Conservation (phyloP, 1,140 invertebrate genomes). For the Lysiphlebus fabarum region DNA sequence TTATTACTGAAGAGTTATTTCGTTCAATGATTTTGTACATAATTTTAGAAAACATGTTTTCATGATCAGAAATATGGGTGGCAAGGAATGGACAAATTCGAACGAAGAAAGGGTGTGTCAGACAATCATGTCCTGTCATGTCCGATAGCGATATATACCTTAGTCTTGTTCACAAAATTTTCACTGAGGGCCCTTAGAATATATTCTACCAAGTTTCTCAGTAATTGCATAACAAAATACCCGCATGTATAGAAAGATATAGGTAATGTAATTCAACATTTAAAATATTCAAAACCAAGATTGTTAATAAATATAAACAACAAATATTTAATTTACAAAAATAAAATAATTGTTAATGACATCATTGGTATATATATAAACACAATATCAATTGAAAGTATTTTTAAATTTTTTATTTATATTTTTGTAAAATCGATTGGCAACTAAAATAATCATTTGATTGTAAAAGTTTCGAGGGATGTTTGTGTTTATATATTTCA, state of each 20-base stretch:
- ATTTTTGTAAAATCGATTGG: too few relatives aligned
- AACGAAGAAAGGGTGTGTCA: conserved; percentile 57
- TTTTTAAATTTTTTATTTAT: too few relatives aligned
- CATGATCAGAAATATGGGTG: neutral
- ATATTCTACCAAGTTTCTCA: conserved; percentile 36
- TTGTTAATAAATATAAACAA: neutral
- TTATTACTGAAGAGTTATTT: too few relatives aligned
- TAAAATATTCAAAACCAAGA: neutral
- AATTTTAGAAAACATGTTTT: neutral
- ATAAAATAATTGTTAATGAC: too few relatives aligned
- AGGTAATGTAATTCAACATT: conserved; percentile 8
- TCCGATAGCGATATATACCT: conserved; percentile 51
- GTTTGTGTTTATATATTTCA: too few relatives aligned
- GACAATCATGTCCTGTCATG: conserved; percentile 54
- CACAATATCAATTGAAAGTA: too few relatives aligned
- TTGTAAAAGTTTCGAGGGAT: too few relatives aligned
- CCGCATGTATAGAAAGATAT: conserved; percentile 46
- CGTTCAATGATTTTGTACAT: neutral
- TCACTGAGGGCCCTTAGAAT: conserved; percentile 41
- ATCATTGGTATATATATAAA: too few relatives aligned
- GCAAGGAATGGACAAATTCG: conserved; percentile 40
- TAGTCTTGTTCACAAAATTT: conserved; percentile 1
- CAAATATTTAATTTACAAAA: too few relatives aligned
- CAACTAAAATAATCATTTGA: too few relatives aligned
- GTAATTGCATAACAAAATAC: conserved; percentile 55